Evolutionary conservation across 2,888 invertebrate genomes (phyloP).

Genomic region (Matsumyia berberina): DNA sequence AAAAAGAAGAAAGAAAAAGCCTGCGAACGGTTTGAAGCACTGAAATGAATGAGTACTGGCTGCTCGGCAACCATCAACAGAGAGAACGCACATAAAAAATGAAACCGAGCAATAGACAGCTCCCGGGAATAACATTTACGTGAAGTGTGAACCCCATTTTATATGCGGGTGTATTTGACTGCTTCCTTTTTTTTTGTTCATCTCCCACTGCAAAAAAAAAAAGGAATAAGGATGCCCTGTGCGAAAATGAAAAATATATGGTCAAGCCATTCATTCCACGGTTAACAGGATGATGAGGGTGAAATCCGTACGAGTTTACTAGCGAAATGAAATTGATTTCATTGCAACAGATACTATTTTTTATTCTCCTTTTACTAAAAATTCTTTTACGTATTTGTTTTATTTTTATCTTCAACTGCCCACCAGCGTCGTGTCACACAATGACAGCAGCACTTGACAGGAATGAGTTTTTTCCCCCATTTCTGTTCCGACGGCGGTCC

Average conservation of each 20-base stretch:
- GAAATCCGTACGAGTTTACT: constrained; percentile 34
- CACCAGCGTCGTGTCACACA: not conserved
- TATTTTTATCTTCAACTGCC: constrained; percentile 2
- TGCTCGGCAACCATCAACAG: not conserved
- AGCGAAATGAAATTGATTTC: constrained; percentile 36
- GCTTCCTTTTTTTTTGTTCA: not conserved
- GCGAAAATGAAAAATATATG: constrained; percentile 32
- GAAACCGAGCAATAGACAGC: not conserved
- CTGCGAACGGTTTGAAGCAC: not conserved
- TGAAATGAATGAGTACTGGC: not conserved
- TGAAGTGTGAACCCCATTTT: constrained; percentile 16
- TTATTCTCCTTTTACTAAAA: constrained; percentile 3
- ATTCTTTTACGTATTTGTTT: too few species aligned
- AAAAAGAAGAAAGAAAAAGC: not conserved
- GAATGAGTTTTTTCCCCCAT: not conserved
- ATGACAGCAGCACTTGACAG: constrained; percentile 29
- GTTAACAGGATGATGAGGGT: constrained; percentile 19
- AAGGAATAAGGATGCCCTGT: not conserved
- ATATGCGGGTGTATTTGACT: not conserved
- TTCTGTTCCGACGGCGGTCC: not conserved
- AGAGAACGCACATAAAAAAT: not conserved
- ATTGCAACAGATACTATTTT: not conserved
- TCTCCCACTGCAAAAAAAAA: not conserved
- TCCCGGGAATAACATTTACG: not conserved
- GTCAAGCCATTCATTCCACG: constrained; percentile 21